Conservation (phyloP, 2,888 invertebrate genomes). For the Tricholauxania praeusta region DNA sequence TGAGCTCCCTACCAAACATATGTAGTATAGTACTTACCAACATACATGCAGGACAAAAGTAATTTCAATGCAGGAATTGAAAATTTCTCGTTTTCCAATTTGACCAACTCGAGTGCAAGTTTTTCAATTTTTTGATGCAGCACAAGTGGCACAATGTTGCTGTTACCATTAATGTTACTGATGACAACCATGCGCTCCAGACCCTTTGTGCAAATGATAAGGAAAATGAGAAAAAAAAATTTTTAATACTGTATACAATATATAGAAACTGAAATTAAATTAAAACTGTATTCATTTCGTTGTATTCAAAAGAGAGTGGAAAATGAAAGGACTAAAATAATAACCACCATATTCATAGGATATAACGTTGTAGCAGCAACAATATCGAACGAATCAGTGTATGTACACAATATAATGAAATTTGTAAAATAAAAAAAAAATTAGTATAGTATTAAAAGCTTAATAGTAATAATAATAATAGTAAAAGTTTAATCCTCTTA, state of each 20-base stretch:
- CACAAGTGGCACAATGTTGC: slow-evolving; percentile 69
- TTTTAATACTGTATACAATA: slow-evolving; percentile 7
- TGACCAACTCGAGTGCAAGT: slow-evolving; percentile 77
- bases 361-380: not conserved
- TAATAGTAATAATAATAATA: no score
- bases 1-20: no score
- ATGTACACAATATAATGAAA: no score
- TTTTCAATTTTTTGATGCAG: slow-evolving; percentile 76
- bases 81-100: slow-evolving; percentile 76
- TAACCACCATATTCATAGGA: slow-evolving; percentile 19
- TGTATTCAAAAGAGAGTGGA: not conserved
- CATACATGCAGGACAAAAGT: slow-evolving; percentile 84
- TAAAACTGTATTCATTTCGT: no score
- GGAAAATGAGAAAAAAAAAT: slow-evolving; percentile 23
- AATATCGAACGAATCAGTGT: no score
- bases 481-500: no score
- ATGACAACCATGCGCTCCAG: slow-evolving; percentile 78
- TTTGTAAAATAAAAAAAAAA: no score
- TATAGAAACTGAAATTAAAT: no score
- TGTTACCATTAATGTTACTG: slow-evolving; percentile 52
- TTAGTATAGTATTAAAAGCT: no score
- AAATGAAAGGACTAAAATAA: slow-evolving; percentile 12
- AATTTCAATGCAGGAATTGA: slow-evolving; percentile 81
- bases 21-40: slow-evolving; percentile 70
- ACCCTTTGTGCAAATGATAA: slow-evolving; percentile 67